Percentiles rank a stretch among this genome's conserved stretches.
These are phyloP conservation scores for Metaphire vulgaris DNA, from an alignment of 1,140 invertebrate genomes.

Conservation along the genomic window DNA sequence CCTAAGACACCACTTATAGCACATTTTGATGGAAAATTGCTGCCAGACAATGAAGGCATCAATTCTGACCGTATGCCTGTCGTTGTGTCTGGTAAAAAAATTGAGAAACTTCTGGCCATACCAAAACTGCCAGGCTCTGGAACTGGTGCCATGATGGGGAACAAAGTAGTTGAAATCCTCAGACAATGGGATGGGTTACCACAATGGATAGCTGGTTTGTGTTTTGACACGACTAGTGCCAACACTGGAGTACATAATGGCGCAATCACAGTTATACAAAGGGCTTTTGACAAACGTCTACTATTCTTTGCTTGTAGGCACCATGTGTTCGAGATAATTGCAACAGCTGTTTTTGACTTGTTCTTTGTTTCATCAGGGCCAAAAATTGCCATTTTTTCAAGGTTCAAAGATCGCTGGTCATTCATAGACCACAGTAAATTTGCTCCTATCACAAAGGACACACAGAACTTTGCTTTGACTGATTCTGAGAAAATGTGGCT, in stretches of 20 bases:
- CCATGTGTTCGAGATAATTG: neutral
- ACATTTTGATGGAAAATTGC: constrained; percentile 10
- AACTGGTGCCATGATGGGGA: neutral
- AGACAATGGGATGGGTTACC: neutral
- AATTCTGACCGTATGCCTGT: neutral
- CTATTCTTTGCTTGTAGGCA: neutral
- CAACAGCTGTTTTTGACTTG: neutral
- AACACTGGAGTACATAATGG: neutral
- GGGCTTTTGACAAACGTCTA: neutral
- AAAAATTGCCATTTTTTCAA: neutral
- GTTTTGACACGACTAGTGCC: neutral
- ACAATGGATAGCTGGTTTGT: neutral
- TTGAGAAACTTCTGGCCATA: constrained; percentile 1
- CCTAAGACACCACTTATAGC: neutral
- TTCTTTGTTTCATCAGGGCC: neutral
- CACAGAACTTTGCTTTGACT: neutral
- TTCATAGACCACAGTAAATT: neutral
- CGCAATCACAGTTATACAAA: neutral
- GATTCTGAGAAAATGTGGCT: neutral
- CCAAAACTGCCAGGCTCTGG: neutral
- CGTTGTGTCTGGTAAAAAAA: constrained; percentile 4
- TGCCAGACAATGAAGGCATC: neutral
- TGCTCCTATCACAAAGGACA: neutral
- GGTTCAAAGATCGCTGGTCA: neutral
- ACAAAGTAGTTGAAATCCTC: neutral